These are phyloP conservation scores for Odocoileus virginianus DNA, from an alignment of 2,113 vertebrate genomes.

Conservation along the genomic window DNA sequence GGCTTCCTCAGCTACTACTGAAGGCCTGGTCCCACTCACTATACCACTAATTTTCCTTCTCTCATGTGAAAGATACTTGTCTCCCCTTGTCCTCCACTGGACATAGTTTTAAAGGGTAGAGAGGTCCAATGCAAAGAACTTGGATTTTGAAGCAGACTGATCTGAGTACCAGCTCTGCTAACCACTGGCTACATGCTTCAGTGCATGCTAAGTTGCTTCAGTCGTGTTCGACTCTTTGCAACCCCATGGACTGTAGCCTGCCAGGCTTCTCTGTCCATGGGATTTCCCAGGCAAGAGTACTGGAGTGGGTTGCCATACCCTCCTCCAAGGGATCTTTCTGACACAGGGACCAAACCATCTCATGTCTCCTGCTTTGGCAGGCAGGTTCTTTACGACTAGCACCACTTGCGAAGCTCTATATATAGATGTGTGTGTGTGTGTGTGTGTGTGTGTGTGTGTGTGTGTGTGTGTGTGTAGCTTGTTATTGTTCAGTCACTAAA, in stretches of 20 bases:
- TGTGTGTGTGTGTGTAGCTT: not conserved
- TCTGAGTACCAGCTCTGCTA: not conserved
- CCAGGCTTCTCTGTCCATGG: not conserved
- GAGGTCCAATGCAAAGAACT: not conserved
- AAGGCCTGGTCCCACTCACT: not conserved
- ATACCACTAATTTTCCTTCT: not conserved
- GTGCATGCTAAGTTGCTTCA: not conserved
- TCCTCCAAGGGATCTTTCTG: not conserved
- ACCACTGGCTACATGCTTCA: not conserved
- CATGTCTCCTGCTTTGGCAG: not conserved
- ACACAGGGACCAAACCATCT: not conserved
- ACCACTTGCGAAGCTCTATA: not conserved
- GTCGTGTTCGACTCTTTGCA: not conserved
- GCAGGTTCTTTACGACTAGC: not conserved
- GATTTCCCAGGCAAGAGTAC: not conserved
- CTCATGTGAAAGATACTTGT: not conserved
- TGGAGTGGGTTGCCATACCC: not conserved
- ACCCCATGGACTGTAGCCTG: not conserved
- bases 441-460: not conserved
- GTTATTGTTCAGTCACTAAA: not conserved
- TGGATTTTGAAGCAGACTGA: not conserved
- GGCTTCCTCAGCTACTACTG: not conserved
- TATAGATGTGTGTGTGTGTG: accelerated
- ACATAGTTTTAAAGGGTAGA: not conserved
- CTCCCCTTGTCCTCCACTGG: not conserved